Evolutionary conservation across 2,888 invertebrate genomes (phyloP), one percentile per base, ranked within the genome.

Genomic region (Eristalis arbustorum): DNA sequence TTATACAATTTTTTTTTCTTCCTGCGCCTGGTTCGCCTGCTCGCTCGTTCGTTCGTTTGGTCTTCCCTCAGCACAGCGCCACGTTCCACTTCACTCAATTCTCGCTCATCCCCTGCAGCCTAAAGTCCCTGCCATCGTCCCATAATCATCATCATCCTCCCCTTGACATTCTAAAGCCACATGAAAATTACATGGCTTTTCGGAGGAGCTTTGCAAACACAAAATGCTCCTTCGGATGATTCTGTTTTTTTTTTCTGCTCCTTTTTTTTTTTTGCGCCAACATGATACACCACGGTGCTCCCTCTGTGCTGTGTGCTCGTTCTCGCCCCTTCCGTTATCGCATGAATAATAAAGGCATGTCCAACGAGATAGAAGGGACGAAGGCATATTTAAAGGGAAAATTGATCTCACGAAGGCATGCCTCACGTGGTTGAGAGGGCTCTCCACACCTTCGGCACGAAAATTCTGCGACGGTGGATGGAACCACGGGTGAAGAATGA

Each of bases 161-260:
- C 81, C 83, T 72, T 87, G 87, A 82, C 82, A 83, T 78, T 75
- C 75, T 78, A 75, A 83, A 82, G 72, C 82, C 87, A 79, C 75
- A 87, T 87, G 87, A 83, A 87, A 87, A 87, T 87, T 87, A 87
- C 83, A 87, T 87, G 79, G 85, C 78, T 78, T 75, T 82, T 72
- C 63, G 71, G 75, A 72, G 75, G 71, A 75, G 87, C 74, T 78
- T 67, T 78, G 69, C 85, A 77, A 66, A 78, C 64, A 81, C 73
- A 81, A 81, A 85, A 85, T 75, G 87, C 74, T 83, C 72, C 82
- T 75, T 83, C 25, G 67, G 75, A 83, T 75, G 81, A 75, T 75
- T 87, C 49, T 13, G 13, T 42, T 42, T 3, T 18, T 42, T 42
- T 42, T 42, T 5, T n/a, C n/a, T n/a, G n/a, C 4, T 42, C 18